These are phyloP conservation scores for Tribolium castaneum DNA, from an alignment of 1,140 invertebrate species.

Conservation along the genomic window DNA sequence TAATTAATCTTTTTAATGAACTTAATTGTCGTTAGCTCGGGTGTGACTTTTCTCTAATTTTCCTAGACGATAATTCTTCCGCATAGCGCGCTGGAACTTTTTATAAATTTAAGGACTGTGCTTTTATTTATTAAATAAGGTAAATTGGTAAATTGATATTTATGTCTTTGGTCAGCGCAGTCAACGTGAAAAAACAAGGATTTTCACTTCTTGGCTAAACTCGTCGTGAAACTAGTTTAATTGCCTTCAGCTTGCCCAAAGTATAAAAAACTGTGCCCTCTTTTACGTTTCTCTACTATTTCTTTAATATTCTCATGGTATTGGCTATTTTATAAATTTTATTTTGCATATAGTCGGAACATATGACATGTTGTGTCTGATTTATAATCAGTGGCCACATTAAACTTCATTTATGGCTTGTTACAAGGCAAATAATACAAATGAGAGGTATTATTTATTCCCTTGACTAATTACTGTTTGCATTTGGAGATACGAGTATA, in stretches of 20 bases:
- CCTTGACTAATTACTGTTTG: no score
- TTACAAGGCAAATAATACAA: no score
- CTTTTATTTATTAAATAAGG: slow-evolving; percentile 19
- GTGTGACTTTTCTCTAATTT: not conserved
- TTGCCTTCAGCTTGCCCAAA: not conserved
- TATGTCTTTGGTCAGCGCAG: slow-evolving; percentile 7
- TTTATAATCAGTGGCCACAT: no score
- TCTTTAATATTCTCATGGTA: no score
- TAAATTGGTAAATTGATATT: slow-evolving; percentile 18
- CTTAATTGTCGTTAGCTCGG: not conserved
- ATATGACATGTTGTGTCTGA: no score
- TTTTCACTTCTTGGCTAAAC: slow-evolving; percentile 14
- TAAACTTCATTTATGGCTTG: no score
- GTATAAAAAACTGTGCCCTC: not conserved
- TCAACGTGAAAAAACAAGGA: slow-evolving; percentile 7
- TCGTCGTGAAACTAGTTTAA: slow-evolving; percentile 14
- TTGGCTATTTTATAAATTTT: no score
- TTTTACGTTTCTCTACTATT: no score
- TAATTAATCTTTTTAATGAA: not conserved
- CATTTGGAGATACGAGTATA: no score
- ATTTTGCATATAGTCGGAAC: no score
- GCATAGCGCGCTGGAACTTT: not conserved
- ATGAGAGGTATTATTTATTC: no score
- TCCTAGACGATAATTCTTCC: not conserved
- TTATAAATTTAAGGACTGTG: not conserved